Conservation (phyloP, 2,888 invertebrate species). For the Crossocerus cetratus region DNA sequence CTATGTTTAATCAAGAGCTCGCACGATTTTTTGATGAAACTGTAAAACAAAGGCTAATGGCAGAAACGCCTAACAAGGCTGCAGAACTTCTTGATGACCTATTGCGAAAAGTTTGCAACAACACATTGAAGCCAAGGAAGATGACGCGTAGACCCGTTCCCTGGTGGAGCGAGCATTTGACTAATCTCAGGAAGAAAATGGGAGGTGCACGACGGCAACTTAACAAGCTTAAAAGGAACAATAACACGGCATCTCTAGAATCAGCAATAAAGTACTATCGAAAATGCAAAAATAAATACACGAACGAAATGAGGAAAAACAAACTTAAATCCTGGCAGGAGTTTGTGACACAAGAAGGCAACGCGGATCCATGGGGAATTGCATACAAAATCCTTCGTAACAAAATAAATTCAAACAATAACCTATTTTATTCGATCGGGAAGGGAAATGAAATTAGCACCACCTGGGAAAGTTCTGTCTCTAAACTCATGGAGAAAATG, state of each 20-base stretch:
- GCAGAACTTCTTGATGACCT: too few relatives aligned
- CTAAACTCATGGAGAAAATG: background rate
- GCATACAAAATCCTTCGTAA: slow-evolving; percentile 1
- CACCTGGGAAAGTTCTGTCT: background rate
- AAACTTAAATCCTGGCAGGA: slow-evolving; percentile 1
- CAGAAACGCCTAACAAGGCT: too few relatives aligned
- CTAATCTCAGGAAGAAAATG: background rate
- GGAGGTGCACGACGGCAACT: background rate
- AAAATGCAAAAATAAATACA: too few relatives aligned
- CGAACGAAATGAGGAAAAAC: background rate
- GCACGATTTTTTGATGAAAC: background rate
- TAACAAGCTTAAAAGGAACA: too few relatives aligned
- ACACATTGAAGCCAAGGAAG: background rate
- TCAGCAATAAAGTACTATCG: too few relatives aligned
- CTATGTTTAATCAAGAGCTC: background rate
- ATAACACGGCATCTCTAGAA: too few relatives aligned
- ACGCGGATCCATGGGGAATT: slow-evolving; percentile 3
- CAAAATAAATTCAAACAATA: background rate
- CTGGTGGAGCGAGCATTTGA: slow-evolving; percentile 4
- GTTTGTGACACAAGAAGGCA: slow-evolving; percentile 5
- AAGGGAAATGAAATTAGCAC: background rate
- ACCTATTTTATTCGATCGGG: background rate
- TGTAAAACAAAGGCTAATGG: background rate
- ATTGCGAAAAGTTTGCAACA: too few relatives aligned
- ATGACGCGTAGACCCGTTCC: background rate